A percentile compares a stretch with the other conserved stretches of the same genome.
phyloP scores from a whole-genome alignment of 2,797 vertebrate species.

The Aphelocoma californica region DNA sequence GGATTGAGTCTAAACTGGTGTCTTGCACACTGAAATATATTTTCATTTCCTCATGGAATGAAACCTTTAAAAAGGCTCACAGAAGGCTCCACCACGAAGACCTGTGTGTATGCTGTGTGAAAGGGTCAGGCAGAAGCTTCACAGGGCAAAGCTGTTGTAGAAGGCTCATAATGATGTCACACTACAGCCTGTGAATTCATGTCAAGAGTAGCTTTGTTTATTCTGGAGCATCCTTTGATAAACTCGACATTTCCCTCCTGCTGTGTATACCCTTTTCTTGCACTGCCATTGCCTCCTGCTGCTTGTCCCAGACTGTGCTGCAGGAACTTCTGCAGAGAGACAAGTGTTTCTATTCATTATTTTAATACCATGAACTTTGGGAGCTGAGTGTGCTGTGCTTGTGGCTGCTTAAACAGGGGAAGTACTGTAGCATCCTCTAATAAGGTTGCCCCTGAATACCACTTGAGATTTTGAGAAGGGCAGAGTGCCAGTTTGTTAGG shows the following conservation, averaged over 20 bases:
- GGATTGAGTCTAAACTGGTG: neutral
- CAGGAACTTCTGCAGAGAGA: neutral
- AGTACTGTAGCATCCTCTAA: neutral
- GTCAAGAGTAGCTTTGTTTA: neutral
- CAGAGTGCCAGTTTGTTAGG: neutral
- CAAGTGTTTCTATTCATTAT: slow-evolving; percentile 22
- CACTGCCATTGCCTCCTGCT: neutral
- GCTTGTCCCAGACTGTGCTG: slow-evolving; percentile 3
- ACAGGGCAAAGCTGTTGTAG: neutral
- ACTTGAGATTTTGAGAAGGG: neutral
- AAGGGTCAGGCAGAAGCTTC: neutral
- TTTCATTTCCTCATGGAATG: neutral
- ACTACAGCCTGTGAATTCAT: neutral
- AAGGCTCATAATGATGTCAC: neutral
- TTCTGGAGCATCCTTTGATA: neutral
- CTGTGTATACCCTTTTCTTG: neutral
- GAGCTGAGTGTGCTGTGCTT: neutral
- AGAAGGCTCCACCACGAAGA: neutral
- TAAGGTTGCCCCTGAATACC: neutral
- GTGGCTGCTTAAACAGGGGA: neutral
- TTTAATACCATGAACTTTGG: slow-evolving; percentile 10
- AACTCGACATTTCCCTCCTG: neutral
- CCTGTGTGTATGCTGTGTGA: neutral
- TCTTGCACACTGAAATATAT: neutral
- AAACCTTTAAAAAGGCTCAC: neutral